These are phyloP conservation scores for Felis catus DNA, from an alignment of 2,113 vertebrate species.

Conservation along the genomic window F.catus_Fca126_mat1.0 CM031424.1:43483001-43483500, in stretches of 20 bases:
- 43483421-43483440: constrained; percentile 92
- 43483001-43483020: not conserved
- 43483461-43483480: constrained; percentile 97
- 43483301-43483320: constrained; percentile 97
- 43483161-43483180: not conserved
- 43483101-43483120: not conserved
- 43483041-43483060: not conserved
- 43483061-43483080: not conserved
- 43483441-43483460: constrained; percentile 98
- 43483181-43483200: not conserved
- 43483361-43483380: constrained; percentile 97
- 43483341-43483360: constrained; percentile 95
- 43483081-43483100: not conserved
- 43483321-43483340: constrained; percentile 97
- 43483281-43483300: constrained; percentile 98
- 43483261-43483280: constrained; percentile 72
- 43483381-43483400: constrained; percentile 95
- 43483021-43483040: not conserved
- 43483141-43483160: not conserved
- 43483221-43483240: constrained; percentile 42
- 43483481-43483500: constrained; percentile 92
- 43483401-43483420: constrained; percentile 98
- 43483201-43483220: constrained; percentile 34
- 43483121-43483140: not conserved
- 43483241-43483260: constrained; percentile 60